Base-by-base conservation (phyloP, 2,888 invertebrate genomes). In the Phalera bucephala region DNA sequence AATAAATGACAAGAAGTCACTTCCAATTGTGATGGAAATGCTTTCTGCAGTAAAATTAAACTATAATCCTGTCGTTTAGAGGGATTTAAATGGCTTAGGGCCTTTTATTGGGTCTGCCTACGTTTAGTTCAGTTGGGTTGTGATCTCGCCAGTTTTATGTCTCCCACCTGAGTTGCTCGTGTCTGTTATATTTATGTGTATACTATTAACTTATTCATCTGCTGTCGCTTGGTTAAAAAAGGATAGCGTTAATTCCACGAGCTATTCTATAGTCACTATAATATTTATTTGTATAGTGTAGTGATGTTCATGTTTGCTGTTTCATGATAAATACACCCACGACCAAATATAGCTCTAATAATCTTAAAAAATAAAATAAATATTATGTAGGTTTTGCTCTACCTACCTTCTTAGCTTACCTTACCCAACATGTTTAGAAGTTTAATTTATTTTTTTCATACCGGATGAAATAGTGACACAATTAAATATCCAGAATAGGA, bases 21-120 rank as follows among this genome's bases (percentile, higher is more conserved):
- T 78, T 82, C 84, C 83, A 84, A 86, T 88, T 88, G 89, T 89
- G 83, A 89, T 88, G 86, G 88, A 87, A 88, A 88, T 85, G 81
- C 80, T 86, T 82, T 86, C 83, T 87, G 88, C 87, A 88, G 87
- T 89, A 87, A 88, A 89, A 88, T 87, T 86, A 88, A 87, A 89
- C 87, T 82, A 88, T 88, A 88, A 87, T 81, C 71, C 80, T 67
- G 81, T 77, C 86, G 84, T 86, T 88, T 85, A 84, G 85, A 74
- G 80, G 78, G 82, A 82, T 87, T 87, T 86, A 85, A 88, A 81
- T 80, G 76, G 84, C 75, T 82, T 77, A 83, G 75, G 61, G 55
- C 45, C 53, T 80, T 86, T 88, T 87, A 87, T 87, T 78, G 80
- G 73, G 53, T 64, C 75, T 72, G 62, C 71, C 74, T 79, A 75